Base-by-base conservation (phyloP, 2,113 vertebrate species). In the Vireo altiloquus region DNA sequence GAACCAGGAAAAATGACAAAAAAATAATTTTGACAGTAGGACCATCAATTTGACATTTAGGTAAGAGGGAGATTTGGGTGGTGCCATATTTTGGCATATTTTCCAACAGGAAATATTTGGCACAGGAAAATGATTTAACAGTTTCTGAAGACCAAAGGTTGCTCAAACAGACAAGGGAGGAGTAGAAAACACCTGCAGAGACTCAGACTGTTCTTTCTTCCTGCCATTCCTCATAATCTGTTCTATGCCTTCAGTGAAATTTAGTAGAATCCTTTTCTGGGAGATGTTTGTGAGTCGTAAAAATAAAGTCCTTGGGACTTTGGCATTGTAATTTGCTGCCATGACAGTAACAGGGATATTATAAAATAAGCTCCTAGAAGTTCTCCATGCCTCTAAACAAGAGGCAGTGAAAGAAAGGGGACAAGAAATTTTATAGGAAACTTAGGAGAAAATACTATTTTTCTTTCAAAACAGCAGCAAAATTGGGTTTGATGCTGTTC, bases 361-460 rank as follows among this genome's bases (percentile, higher is more conserved):
- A 83, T 49, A 78, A 90, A 96, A 90, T 77, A 94, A 89, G 33
- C 16, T 70, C 20, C 37, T 61, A 42, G 33, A 94, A 94, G 49
- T 61, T 80, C 27, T 95, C 17, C 83, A 21, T 65, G 47, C 30
- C 33, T 91, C 35, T 70, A 65, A 24, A 63, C 25, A 94, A 95
- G 65, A 33, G 35, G 22, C 33, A 40, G 21, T 59, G 35, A 59
- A 82, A 63, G 46, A 91, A 68, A 87, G 9, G 2, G 64, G 28
- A 27, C 46, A 82, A 94, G 40, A 91, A 91, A 86, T 95, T 90
- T 81, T 30, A 78, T 65, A 78, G 74, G 64, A 93, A 96, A 92
- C 18, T 92, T 77, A 27, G 21, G 30, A 60, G 8, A 90, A 84
- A 77, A 66, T 33, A 52, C 0, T 0, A 2, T 57, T 86, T 91